Evolutionary conservation across 1,140 invertebrate genomes (phyloP).

Genomic region (Scaptodrosophila lebanonensis): DNA sequence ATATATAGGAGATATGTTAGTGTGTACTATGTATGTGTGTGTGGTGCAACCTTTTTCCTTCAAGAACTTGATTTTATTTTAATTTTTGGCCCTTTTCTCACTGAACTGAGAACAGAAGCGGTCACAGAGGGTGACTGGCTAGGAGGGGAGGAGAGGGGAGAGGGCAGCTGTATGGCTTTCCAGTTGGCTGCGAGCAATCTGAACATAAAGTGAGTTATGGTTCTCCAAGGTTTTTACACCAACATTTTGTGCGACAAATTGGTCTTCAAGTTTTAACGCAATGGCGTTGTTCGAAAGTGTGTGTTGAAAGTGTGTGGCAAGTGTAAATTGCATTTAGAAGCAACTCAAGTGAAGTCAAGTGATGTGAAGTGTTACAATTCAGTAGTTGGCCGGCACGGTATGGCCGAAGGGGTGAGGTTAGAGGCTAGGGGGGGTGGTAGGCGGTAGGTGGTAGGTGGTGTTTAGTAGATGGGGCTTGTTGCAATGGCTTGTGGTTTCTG

Average conservation of each 20-base stretch:
- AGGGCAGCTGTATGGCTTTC: constrained; percentile 9
- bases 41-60: constrained; percentile 20
- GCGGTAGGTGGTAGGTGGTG: too few species aligned
- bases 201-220: constrained; percentile 44
- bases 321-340: constrained; percentile 28
- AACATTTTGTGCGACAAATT: constrained; percentile 48
- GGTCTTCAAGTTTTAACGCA: constrained; percentile 33
- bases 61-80: constrained; percentile 47
- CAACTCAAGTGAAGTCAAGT: constrained; percentile 10
- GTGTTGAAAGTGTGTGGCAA: constrained; percentile 1
- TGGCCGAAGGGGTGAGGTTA: too few species aligned
- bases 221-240: constrained; percentile 30
- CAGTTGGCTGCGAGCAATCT: constrained; percentile 30
- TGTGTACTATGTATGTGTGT: too few species aligned
- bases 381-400: background rate
- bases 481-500: too few species aligned
- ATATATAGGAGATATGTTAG: too few species aligned
- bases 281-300: constrained; percentile 23
- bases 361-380: constrained; percentile 1
- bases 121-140: too few species aligned
- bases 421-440: too few species aligned
- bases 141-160: too few species aligned
- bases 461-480: too few species aligned
- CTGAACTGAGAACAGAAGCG: too few species aligned
- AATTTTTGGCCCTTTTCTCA: constrained; percentile 27